Evolutionary conservation across 2,888 invertebrate species (phyloP), one percentile per base, ranked within the genome.

Genomic region (Phengaris arion): DNA sequence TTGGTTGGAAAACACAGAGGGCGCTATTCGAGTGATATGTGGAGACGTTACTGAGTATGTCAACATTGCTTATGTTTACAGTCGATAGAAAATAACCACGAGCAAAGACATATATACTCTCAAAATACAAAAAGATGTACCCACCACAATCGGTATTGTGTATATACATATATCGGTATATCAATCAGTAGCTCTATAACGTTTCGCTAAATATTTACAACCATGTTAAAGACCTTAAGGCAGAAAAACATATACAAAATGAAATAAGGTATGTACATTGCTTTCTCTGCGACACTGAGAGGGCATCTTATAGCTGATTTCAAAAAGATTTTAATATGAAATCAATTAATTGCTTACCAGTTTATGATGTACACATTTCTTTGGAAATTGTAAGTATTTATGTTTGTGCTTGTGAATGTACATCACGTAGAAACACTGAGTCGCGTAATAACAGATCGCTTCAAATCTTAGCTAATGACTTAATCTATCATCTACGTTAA

Each of bases 21-120:
- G 83, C 80, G 83, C 81, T 81, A 77, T 79, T 81, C 80, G 77
- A 82, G 86, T 90, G 91, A 91, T 91, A 91, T 91, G 91, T 82
- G 83, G 83, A 81, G 76, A 80, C 76, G 78, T 77, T 70, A 81
- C 75, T 80, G 79, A 82, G 85, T 86, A 86, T 86, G 86, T 85
- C 77, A 76, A 80, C 81, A 88, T 89, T 89, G 87, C 87, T 89
- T 88, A 79, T 78, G 79, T 83, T 79, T 22, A 79, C 78, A 80
- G 78, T 78, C 77, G 64, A 75, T 77, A 75, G 9, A 69, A 75
- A 46, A 48, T 55, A 46, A 12, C 8, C 13, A 64, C 8, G 59
- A 10, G 9, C 10, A 59, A 0, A 12, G 52, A 52, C 52, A 52
- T 7, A 8, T 48, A 8, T 48, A 8, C 6, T 48, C 8, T 48